Percentiles rank a stretch among this genome's conserved stretches.
These are phyloP conservation scores for Pedicia rivosa DNA, from an alignment of 2,888 invertebrate species.

Conservation along the genomic window DNA sequence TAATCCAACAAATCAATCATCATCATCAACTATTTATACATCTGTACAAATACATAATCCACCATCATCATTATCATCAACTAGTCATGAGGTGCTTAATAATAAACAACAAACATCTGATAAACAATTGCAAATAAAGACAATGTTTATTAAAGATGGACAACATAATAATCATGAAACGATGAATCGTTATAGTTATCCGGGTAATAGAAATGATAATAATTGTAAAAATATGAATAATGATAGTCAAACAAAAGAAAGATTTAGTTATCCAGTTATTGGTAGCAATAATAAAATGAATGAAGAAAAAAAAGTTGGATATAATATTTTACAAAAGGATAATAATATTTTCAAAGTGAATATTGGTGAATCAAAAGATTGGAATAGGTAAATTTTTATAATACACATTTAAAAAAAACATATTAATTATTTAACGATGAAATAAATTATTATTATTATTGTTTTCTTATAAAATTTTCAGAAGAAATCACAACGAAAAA, in stretches of 20 bases:
- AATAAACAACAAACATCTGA: conserved; percentile 7
- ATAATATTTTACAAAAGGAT: no score
- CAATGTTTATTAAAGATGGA: conserved; percentile 6
- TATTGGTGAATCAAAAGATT: no score
- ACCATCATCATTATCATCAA: conserved; percentile 17
- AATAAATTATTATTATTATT: no score
- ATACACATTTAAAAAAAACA: no score
- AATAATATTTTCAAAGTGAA: conserved; percentile 11
- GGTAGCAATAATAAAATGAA: no score
- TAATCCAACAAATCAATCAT: conserved; percentile 11
- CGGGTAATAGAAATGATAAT: conserved; percentile 20
- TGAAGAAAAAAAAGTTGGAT: neutral
- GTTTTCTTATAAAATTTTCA: neutral
- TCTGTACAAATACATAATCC: conserved; percentile 29
- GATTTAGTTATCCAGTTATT: conserved; percentile 31
- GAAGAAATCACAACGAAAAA: neutral
- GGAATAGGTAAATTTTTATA: no score
- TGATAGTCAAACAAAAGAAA: conserved; percentile 20
- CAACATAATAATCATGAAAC: conserved; percentile 12
- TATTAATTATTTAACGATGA: no score
- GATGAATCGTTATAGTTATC: conserved; percentile 26
- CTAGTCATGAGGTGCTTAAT: conserved; percentile 4
- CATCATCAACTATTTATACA: conserved; percentile 21
- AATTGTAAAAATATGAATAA: conserved; percentile 26
- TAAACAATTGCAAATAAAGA: no score